A percentile compares a stretch with the other conserved stretches of the same genome.
Evolutionary conservation across 2,113 vertebrate species (phyloP).

Genomic region (Sapayoa aenigma): DNA sequence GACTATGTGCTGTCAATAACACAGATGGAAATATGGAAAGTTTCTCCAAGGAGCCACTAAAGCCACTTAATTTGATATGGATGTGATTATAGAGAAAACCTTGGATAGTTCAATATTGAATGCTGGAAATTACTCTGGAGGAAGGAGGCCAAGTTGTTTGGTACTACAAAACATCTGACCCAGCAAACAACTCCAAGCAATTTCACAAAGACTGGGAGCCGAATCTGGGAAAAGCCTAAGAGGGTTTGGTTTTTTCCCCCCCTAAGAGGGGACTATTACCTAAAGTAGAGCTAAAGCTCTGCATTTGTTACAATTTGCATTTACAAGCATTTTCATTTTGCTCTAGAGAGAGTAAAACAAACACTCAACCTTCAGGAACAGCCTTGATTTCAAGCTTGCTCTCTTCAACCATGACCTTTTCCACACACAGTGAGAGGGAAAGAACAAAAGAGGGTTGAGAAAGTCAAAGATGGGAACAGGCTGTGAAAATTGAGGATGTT

Average conservation of each 20-base stretch:
- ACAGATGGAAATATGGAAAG: not conserved
- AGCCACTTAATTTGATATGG: not conserved
- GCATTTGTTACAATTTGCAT: not conserved
- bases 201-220: not conserved
- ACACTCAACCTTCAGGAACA: not conserved
- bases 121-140: not conserved
- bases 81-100: not conserved
- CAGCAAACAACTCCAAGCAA: not conserved
- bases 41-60: not conserved
- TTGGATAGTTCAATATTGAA: not conserved
- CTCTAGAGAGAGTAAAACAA: not conserved
- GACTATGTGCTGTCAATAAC: not conserved
- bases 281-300: not conserved
- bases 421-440: not conserved
- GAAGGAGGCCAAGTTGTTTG: not conserved
- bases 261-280: too few species aligned
- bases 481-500: rapidly evolving
- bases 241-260: too few species aligned
- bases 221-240: not conserved
- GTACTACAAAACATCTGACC: not conserved
- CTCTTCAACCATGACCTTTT: not conserved
- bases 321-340: not conserved
- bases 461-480: not conserved
- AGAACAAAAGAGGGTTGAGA: not conserved
- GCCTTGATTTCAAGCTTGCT: not conserved